A percentile compares a stretch with the other conserved stretches of the same genome.
phyloP scores from a whole-genome alignment of 2,113 vertebrate species.

The Entomyzon cyanotis region DNA sequence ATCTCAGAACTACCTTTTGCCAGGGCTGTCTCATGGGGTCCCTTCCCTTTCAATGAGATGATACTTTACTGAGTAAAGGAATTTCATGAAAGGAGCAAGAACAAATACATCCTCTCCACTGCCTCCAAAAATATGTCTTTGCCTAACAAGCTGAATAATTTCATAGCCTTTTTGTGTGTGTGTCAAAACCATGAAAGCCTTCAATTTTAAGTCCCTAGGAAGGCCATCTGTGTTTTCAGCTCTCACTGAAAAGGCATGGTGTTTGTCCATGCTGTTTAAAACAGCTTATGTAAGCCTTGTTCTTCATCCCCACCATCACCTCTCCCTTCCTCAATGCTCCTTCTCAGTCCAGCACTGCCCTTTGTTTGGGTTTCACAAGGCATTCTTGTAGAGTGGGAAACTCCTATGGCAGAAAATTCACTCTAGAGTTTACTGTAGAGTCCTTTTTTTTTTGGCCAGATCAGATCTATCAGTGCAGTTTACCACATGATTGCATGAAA shows the following conservation, averaged over 20 bases:
- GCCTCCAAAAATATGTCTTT: not conserved
- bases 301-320: not conserved
- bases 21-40: not conserved
- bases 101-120: not conserved
- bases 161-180: not conserved
- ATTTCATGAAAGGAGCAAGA: not conserved
- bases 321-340: not conserved
- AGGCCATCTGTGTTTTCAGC: not conserved
- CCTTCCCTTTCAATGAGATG: not conserved
- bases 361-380: not conserved
- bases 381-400: not conserved
- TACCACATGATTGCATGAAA: not conserved
- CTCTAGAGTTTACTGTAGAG: not conserved
- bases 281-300: not conserved
- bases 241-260: not conserved
- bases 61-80: not conserved
- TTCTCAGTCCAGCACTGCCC: not conserved
- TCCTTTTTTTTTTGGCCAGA: not conserved
- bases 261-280: not conserved
- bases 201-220: not conserved
- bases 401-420: not conserved
- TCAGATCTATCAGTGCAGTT: not conserved
- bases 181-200: not conserved
- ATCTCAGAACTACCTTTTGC: not conserved
- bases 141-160: not conserved